Evolutionary conservation across 2,797 vertebrate genomes (phyloP).

Genomic region (Alca torda): DNA sequence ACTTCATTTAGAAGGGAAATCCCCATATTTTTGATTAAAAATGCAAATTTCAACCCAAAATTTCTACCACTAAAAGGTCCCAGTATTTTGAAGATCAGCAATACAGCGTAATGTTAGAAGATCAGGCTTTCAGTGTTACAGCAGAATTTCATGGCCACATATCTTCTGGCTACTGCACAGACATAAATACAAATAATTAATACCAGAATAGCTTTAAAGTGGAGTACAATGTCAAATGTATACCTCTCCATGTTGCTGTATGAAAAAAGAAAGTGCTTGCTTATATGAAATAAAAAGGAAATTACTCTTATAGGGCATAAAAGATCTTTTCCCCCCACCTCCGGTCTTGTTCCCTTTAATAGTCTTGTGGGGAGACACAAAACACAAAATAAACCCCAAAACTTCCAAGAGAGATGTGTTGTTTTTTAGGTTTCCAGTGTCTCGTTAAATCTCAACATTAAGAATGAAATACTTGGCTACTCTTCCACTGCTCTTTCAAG

Average conservation of each 20-base stretch:
- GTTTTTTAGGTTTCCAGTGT: neutral
- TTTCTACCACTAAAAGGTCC: neutral
- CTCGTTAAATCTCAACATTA: constrained; percentile 26
- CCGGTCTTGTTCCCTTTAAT: neutral
- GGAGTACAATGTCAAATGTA: neutral
- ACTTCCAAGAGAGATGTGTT: neutral
- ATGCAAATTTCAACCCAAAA: neutral
- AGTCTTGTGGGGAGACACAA: neutral
- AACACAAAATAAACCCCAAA: neutral
- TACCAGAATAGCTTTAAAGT: neutral
- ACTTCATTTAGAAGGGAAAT: neutral
- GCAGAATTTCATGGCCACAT: neutral
- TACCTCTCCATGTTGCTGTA: neutral
- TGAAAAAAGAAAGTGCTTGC: neutral
- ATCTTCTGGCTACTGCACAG: neutral
- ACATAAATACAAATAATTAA: neutral
- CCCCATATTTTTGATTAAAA: neutral
- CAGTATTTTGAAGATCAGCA: neutral
- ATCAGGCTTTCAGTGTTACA: neutral
- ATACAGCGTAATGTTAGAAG: neutral
- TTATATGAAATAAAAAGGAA: neutral
- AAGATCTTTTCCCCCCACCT: rapidly evolving
- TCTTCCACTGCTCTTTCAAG: constrained; percentile 28
- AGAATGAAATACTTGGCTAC: neutral
- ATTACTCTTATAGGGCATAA: neutral